Percentiles rank a stretch among this genome's conserved stretches.
Conservation (phyloP, 2,888 invertebrate genomes). For the Loripinus fragilis region DNA sequence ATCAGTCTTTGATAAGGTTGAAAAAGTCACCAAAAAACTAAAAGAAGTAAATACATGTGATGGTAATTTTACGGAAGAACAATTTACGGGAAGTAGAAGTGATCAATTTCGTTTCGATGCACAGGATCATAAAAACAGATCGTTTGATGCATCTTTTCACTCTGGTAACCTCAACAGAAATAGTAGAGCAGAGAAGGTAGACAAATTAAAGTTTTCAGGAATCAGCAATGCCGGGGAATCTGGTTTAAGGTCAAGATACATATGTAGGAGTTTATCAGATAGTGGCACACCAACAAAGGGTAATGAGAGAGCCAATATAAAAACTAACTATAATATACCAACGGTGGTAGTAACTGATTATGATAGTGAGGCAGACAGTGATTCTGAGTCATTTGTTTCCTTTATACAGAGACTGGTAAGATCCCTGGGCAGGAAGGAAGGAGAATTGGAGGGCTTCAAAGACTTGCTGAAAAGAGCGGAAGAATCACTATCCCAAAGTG, state of each 20-base stretch:
- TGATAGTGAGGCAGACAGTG: constrained; percentile 14
- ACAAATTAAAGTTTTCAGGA: no score
- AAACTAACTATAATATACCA: not conserved
- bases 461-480: constrained; percentile 74
- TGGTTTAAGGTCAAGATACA: not conserved
- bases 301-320: not conserved
- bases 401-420: constrained; percentile 69
- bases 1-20: constrained; percentile 45
- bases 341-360: not conserved
- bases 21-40: constrained; percentile 40
- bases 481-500: constrained; percentile 72
- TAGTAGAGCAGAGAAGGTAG: not conserved
- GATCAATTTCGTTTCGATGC: not conserved
- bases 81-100: not conserved
- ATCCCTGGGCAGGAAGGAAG: constrained; percentile 73
- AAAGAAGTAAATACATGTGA: not conserved
- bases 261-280: not conserved
- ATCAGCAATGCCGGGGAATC: not conserved
- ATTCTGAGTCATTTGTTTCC: constrained; percentile 23
- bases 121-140: not conserved
- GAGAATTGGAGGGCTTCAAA: constrained; percentile 73
- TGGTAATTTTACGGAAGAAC: not conserved
- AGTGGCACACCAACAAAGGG: not conserved
- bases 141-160: not conserved
- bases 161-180: not conserved